Conservation (phyloP, 2,888 invertebrate species). For the Eudemis profundana region DNA sequence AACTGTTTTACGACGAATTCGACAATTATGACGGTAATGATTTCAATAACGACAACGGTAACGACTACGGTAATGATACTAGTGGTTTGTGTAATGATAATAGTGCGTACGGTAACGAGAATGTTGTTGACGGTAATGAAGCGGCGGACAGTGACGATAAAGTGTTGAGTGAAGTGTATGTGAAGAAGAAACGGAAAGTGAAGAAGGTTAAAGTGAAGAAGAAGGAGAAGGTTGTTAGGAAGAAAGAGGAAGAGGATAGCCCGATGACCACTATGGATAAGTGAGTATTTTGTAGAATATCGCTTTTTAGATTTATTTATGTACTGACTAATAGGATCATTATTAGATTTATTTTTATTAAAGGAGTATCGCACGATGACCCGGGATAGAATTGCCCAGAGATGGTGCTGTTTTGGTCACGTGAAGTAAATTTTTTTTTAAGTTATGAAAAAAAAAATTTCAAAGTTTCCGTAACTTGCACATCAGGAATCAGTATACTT, state of each 20-base stretch:
- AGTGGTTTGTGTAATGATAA: slow-evolving; percentile 11
- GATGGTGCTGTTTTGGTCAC: no score
- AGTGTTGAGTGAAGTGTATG: slow-evolving; percentile 39
- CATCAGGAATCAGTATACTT: no score
- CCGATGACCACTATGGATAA: slow-evolving; percentile 63
- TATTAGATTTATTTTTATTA: no score
- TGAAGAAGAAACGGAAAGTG: slow-evolving; percentile 49
- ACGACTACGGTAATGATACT: neutral
- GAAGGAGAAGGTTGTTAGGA: slow-evolving; percentile 46
- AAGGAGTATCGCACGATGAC: no score
- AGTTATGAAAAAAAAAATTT: no score
- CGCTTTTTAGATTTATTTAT: no score
- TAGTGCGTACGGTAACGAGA: slow-evolving; percentile 2
- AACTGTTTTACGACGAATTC: slow-evolving; percentile 67
- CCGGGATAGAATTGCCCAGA: no score
- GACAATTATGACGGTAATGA: slow-evolving; percentile 46
- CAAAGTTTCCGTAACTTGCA: no score
- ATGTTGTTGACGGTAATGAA: neutral
- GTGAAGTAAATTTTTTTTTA: no score
- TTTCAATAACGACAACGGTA: neutral
- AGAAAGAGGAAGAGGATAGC: slow-evolving; percentile 52
- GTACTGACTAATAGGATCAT: no score
- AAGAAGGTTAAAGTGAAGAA: slow-evolving; percentile 44
- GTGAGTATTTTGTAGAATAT: slow-evolving; percentile 51
- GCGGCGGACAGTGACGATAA: slow-evolving; percentile 35